Evolutionary conservation across 2,797 vertebrate genomes (phyloP), one percentile per base, ranked within the genome.

Genomic region (Gila robusta): DNA sequence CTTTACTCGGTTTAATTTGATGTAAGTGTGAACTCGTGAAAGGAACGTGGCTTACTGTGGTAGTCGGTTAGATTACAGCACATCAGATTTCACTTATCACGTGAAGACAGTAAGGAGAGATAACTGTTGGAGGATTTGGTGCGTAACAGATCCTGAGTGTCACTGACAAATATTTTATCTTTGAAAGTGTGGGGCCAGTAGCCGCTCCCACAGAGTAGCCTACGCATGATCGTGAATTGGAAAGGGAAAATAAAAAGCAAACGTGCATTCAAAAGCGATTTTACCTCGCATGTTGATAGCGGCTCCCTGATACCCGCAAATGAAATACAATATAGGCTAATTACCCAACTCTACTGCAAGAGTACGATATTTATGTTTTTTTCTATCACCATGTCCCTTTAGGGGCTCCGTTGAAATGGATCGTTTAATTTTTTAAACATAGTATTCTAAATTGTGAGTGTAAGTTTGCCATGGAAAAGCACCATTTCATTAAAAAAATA

Each of bases 171-270:
- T 62, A 26, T 26, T 11, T 26, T 26, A 26, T 5, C 21, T 23
- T 56, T 8, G 9, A 56, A 56, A 23, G 23, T 10, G 8, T 6
- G 11, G 2, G 0, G n/a, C n/a, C n/a, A 62, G 59, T 62, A 14
- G 4, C 23, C 1, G 0, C 4, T n/a, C 4, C 4, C 4, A 14
- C 47, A 59, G 4, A n/a, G 4, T 59, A 11, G 35, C 35, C 35
- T 0, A 39, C 0, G 56, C 0, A 0, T 59, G 23, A 59, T 1
- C 1, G 23, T 1, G 23, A 59, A 11, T 11, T 11, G 56, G 4
- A 59, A 59, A n/a, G 23, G 3, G 1, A 59, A 21, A 59, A 1
- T 59, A 4, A n/a, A 59, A 56, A n/a, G 21, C 1, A 3, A 10
- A 3, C 21, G 21, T 56, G 21, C 9, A 10, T 56, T 56, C 54